phyloP scores from a whole-genome alignment of 2,888 invertebrate species.

The Erpobdella octoculata region DNA sequence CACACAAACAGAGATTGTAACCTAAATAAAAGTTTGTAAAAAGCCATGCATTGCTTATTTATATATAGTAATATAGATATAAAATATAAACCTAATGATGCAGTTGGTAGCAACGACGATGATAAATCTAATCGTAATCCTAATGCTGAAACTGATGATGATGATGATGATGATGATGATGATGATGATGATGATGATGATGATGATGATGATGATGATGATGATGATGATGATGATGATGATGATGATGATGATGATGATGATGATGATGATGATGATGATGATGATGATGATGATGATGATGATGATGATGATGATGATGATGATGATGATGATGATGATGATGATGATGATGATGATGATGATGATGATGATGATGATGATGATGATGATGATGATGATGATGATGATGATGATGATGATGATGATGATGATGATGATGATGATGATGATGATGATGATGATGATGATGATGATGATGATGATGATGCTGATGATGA shows the following conservation, averaged over 20 bases:
- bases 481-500: slow-evolving; percentile 12
- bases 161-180: neutral
- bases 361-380: neutral
- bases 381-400: neutral
- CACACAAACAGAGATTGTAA: too few species aligned
- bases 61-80: neutral
- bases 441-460: neutral
- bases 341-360: neutral
- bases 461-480: slow-evolving; percentile 19
- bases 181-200: neutral
- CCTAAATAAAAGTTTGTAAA: too few species aligned
- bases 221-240: neutral
- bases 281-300: neutral
- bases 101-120: neutral
- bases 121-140: neutral
- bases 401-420: neutral
- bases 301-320: neutral
- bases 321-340: slow-evolving; percentile 1
- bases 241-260: neutral
- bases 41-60: too few species aligned
- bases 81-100: neutral
- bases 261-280: neutral
- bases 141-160: neutral
- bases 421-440: slow-evolving; percentile 1
- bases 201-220: slow-evolving; percentile 15